Conservation (phyloP, 2,888 invertebrate genomes). For the Ennomos quercinarius region DNA sequence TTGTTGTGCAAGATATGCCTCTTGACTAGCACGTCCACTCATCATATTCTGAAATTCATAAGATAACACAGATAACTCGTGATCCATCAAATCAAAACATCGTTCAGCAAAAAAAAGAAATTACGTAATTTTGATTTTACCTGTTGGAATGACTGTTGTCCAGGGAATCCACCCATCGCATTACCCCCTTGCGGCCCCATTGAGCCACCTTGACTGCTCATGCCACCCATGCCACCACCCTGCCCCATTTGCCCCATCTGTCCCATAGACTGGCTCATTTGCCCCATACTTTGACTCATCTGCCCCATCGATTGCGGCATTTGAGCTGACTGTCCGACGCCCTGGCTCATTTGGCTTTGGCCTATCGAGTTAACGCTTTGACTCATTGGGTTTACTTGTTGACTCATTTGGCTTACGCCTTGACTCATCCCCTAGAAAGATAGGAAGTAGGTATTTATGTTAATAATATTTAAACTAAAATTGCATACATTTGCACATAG, state of each 20-base stretch:
- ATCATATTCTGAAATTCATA: slow-evolving; percentile 84
- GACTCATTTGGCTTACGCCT: slow-evolving; percentile 79
- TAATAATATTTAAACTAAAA: not conserved
- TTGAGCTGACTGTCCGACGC: slow-evolving; percentile 74
- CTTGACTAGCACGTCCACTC: slow-evolving; percentile 84
- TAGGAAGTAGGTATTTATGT: not conserved
- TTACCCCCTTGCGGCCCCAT: slow-evolving; percentile 82
- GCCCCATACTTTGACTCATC: slow-evolving; percentile 77
- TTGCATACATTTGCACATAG: no score
- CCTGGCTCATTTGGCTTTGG: slow-evolving; percentile 81
- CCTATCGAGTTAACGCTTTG: slow-evolving; percentile 76
- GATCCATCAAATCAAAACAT: not conserved
- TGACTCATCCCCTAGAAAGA: slow-evolving; percentile 75
- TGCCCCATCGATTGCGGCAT: slow-evolving; percentile 78
- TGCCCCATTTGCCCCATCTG: slow-evolving; percentile 85
- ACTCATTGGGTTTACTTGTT: slow-evolving; percentile 79
- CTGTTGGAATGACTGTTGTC: slow-evolving; percentile 83
- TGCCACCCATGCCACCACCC: slow-evolving; percentile 74
- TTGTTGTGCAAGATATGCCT: slow-evolving; percentile 85
- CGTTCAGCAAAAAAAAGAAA: no score
- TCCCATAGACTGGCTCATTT: slow-evolving; percentile 80
- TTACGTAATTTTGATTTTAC: slow-evolving; percentile 44
- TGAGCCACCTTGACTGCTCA: slow-evolving; percentile 79
- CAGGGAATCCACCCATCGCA: slow-evolving; percentile 82
- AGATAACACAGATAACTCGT: not conserved